phyloP scores from a whole-genome alignment of 2,113 vertebrate species.

The Gnathonemus longibarbis region DNA sequence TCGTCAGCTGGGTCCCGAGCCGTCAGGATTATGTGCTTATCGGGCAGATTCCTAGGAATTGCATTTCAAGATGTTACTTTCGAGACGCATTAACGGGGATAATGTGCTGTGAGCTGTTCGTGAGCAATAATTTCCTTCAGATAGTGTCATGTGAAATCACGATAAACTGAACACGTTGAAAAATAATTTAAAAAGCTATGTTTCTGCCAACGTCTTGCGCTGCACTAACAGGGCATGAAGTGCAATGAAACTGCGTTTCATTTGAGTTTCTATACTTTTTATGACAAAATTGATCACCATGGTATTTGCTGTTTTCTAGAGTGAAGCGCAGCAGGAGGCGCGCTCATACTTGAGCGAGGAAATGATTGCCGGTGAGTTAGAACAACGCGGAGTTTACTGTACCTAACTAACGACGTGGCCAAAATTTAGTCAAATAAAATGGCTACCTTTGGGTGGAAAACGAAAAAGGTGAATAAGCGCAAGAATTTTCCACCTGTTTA shows the following conservation, averaged over 20 bases:
- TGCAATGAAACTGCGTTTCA: background rate
- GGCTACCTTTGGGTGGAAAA: background rate
- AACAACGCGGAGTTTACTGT: background rate
- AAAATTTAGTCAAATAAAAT: background rate
- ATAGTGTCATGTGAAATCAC: slow-evolving; percentile 16
- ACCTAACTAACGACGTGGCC: background rate
- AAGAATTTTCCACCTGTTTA: background rate
- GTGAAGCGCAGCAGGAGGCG: slow-evolving; percentile 92
- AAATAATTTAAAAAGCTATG: background rate
- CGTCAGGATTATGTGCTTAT: slow-evolving; percentile 44
- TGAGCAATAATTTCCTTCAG: slow-evolving; percentile 37
- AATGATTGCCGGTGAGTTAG: slow-evolving; percentile 85
- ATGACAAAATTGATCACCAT: slow-evolving; percentile 22
- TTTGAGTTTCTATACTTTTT: background rate
- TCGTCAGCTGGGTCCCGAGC: background rate
- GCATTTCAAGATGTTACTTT: slow-evolving; percentile 50
- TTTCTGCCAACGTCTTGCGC: background rate
- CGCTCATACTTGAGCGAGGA: slow-evolving; percentile 96
- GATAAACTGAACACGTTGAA: background rate
- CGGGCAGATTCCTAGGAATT: slow-evolving; percentile 60
- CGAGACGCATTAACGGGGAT: slow-evolving; percentile 37
- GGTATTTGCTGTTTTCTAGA: slow-evolving; percentile 59
- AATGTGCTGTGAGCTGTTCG: slow-evolving; percentile 57
- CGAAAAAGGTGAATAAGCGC: background rate
- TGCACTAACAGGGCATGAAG: background rate